These are phyloP conservation scores for Diplogasteroides magnus DNA, from an alignment of 1,140 invertebrate species.

Conservation along the genomic window DNA sequence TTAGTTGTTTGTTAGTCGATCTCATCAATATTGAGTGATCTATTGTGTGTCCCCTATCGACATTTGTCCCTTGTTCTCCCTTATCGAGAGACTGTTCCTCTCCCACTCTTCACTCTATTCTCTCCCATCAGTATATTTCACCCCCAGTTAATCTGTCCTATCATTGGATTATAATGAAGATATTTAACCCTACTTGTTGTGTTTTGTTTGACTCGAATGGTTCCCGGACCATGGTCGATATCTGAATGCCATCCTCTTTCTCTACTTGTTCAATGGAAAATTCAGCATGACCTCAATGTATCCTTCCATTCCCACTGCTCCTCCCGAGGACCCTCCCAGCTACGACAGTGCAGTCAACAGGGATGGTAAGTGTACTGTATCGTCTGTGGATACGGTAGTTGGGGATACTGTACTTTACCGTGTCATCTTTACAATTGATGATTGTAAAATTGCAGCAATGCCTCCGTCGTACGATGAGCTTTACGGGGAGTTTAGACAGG, in stretches of 20 bases:
- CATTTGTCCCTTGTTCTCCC: conserved; percentile 2
- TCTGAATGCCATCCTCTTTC: no score
- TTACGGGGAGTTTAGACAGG: conserved; percentile 29
- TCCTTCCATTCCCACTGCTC: neutral
- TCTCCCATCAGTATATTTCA: neutral
- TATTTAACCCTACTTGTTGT: no score
- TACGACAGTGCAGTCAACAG: conserved; percentile 4
- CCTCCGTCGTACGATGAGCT: conserved; percentile 31
- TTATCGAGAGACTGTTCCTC: conserved; percentile 1
- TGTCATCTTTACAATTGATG: no score
- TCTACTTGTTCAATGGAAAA: neutral
- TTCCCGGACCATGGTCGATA: no score
- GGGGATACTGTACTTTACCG: no score
- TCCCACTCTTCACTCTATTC: neutral
- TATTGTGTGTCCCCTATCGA: conserved; percentile 1
- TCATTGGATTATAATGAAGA: no score
- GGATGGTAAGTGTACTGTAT: neutral
- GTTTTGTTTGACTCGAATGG: no score
- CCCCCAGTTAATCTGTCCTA: neutral
- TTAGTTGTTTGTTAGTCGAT: no score
- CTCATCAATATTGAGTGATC: no score
- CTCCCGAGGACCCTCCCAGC: neutral
- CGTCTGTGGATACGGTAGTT: no score
- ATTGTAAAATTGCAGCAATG: conserved; percentile 9
- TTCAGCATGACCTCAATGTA: conserved; percentile 8